phyloP scores from a whole-genome alignment of 2,113 vertebrate species.

The Xiphorhynchus elegans region DNA sequence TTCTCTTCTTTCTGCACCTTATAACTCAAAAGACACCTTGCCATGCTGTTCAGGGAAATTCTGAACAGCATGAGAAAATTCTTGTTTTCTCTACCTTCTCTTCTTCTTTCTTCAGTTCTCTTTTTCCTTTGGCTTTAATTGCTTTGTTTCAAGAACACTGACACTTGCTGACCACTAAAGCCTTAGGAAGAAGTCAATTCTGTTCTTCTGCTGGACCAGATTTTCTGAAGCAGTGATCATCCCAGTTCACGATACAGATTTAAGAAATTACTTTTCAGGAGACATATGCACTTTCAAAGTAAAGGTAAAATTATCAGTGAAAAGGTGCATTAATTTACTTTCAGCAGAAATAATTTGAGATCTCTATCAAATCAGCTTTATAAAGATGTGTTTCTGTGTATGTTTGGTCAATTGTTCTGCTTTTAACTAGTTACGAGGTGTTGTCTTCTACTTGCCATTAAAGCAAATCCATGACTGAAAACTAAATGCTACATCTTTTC shows the following conservation, averaged over 20 bases:
- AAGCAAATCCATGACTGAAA: background rate
- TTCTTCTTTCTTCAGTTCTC: background rate
- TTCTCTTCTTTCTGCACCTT: background rate
- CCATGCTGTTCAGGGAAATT: background rate
- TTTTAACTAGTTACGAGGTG: background rate
- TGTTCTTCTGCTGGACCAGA: background rate
- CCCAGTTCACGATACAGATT: background rate
- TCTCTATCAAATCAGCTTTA: background rate
- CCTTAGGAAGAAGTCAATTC: background rate
- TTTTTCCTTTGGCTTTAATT: background rate
- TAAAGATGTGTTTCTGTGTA: background rate
- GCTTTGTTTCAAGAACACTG: background rate
- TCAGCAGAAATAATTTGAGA: background rate
- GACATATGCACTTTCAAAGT: background rate
- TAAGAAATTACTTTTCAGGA: background rate
- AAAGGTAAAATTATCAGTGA: background rate
- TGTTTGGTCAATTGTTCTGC: background rate
- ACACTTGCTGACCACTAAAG: background rate
- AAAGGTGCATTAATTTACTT: background rate
- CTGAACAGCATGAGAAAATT: no score
- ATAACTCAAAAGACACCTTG: background rate
- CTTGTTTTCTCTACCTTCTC: background rate
- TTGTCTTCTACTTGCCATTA: background rate
- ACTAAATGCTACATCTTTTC: background rate
- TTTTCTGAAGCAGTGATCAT: background rate